Percentiles rank a stretch among this genome's conserved stretches.
Conservation (phyloP, 1,140 invertebrate genomes). For the Cydia pomonella region DNA sequence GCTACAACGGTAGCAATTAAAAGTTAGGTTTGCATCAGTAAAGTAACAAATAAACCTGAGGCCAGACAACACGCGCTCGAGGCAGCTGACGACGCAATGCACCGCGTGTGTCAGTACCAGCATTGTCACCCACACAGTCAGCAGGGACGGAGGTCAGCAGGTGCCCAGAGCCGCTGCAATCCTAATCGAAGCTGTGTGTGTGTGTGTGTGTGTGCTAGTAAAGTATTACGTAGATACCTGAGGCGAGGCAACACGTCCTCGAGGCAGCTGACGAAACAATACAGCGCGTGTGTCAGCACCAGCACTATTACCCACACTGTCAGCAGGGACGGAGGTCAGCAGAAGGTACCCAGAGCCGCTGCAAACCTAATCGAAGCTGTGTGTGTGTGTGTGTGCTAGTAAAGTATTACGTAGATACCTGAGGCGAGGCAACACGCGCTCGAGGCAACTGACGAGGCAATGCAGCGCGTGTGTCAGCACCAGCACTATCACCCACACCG, state of each 20-base stretch:
- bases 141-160: constrained; percentile 71
- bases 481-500: constrained; percentile 65
- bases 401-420: constrained; percentile 45
- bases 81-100: constrained; percentile 55
- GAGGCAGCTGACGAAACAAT: constrained; percentile 55
- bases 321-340: constrained; percentile 71
- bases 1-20: too few relatives aligned
- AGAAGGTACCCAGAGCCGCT: too few relatives aligned
- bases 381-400: background rate
- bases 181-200: too few relatives aligned
- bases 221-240: constrained; percentile 45
- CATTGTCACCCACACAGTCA: constrained; percentile 66
- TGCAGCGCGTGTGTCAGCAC: constrained; percentile 64
- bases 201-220: background rate
- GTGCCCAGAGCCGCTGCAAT: too few relatives aligned
- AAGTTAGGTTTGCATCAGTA: too few relatives aligned
- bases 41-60: constrained; percentile 46
- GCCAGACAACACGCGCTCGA: constrained; percentile 54
- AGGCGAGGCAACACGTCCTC: constrained; percentile 54
- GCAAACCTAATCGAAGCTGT: too few relatives aligned
- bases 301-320: constrained; percentile 65
- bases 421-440: constrained; percentile 53
- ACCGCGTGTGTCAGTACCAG: constrained; percentile 61
- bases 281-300: constrained; percentile 61
- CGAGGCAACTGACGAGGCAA: constrained; percentile 54